Percentiles rank a stretch among this genome's conserved stretches.
Conservation (phyloP, 2,888 invertebrate species). For the Drosophila anomalata region DNA sequence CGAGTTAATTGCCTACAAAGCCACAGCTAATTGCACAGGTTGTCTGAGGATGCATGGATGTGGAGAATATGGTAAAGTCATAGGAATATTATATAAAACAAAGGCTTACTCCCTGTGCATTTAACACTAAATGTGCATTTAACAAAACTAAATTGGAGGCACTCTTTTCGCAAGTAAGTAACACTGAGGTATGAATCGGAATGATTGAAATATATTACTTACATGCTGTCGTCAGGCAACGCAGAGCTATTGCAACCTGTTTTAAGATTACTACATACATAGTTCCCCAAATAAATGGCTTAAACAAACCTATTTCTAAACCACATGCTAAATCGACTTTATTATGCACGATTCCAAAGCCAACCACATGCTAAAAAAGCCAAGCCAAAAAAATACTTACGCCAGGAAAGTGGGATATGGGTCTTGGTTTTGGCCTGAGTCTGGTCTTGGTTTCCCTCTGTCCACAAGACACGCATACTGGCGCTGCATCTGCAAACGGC, state of each 20-base stretch:
- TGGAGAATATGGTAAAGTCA: slow-evolving; percentile 8
- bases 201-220: too few relatives aligned
- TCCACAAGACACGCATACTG: slow-evolving; percentile 45
- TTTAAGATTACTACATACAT: neutral
- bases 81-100: too few relatives aligned
- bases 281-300: neutral
- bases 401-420: slow-evolving; percentile 11
- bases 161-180: too few relatives aligned
- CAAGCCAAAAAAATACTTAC: slow-evolving; percentile 64
- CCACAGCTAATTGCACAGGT: slow-evolving; percentile 72
- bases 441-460: slow-evolving; percentile 9
- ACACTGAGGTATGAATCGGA: too few relatives aligned
- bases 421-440: slow-evolving; percentile 6
- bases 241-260: neutral
- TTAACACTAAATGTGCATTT: too few relatives aligned
- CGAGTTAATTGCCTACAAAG: slow-evolving; percentile 77
- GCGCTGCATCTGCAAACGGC: slow-evolving; percentile 19
- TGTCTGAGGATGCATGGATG: slow-evolving; percentile 40
- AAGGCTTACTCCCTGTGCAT: too few relatives aligned
- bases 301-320: slow-evolving; percentile 16
- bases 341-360: slow-evolving; percentile 75
- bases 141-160: too few relatives aligned
- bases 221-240: too few relatives aligned
- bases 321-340: slow-evolving; percentile 59
- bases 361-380: slow-evolving; percentile 59